Base-by-base conservation (phyloP, 2,797 vertebrate genomes). In the Psittacula echo region DNA sequence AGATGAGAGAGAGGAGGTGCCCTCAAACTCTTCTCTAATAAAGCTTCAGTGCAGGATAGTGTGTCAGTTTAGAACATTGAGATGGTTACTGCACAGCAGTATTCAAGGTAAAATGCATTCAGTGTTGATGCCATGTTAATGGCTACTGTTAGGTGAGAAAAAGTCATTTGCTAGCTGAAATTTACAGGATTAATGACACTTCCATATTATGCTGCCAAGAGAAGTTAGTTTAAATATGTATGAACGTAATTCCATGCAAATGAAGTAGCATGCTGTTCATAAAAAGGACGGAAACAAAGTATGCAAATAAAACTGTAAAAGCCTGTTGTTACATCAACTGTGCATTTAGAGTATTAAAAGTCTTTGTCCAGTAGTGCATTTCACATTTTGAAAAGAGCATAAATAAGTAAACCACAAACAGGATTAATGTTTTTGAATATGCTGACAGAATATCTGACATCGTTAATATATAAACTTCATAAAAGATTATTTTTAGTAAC, bases 221-320 rank as follows among this genome's bases (percentile, higher is more conserved):
- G 29, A 90, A 84, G 45, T 91, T 94, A 37, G 29, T 83, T 95
- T 94, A 94, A 92, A 95, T 92, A 76, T 86, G 39, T 79, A 90
- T 91, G 77, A 95, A 88, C 47, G 42, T 23, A 64, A 53, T 90
- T 77, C 50, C 58, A 64, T 65, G 78, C 54, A 91, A 90, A 89
- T 72, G 62, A n/a, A 78, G 51, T 24, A 75, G 42, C 32, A 58
- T 86, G 56, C 23, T 0, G 0, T 74, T 92, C 71, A 65, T 73
- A 87, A 89, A 84, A 78, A 72, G 39, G 79, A 87, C 13, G 19
- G 47, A 73, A 95, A 66, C 6, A 58, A 84, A 73, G 7, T 79
- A 82, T 76, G 72, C 44, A 91, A 90, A 93, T 70, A 88, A 47
- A 48, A n/a, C 22, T 50, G 23, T 78, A 73, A 88, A 89, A 89